A percentile compares a stretch with the other conserved stretches of the same genome.
Evolutionary conservation across 2,797 vertebrate species (phyloP).

Genomic region (Ibycter americanus): DNA sequence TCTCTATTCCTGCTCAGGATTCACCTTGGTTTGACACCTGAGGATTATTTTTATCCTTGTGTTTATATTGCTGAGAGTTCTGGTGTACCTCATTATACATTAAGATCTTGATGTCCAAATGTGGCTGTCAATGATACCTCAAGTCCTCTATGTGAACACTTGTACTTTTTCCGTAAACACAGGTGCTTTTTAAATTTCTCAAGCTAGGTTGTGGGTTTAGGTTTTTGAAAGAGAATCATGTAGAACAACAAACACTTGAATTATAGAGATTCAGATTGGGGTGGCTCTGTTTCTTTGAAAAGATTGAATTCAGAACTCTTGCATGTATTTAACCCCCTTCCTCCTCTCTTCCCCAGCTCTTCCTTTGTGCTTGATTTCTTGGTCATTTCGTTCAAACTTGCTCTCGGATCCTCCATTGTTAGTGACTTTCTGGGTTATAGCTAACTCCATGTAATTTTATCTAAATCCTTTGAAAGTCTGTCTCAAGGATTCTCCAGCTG

Average conservation of each 20-base stretch:
- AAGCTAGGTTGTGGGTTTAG: neutral
- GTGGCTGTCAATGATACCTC: neutral
- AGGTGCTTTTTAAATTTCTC: neutral
- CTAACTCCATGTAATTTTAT: neutral
- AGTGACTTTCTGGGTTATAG: neutral
- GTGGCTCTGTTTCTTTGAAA: neutral
- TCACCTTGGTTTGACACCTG: neutral
- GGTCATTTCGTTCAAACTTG: neutral
- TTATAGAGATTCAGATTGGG: neutral
- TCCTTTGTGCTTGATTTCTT: neutral
- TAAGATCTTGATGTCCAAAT: neutral
- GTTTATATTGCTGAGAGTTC: neutral
- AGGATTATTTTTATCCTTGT: neutral
- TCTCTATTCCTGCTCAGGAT: neutral
- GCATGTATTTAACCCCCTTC: neutral
- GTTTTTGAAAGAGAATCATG: neutral
- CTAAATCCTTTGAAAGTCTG: neutral
- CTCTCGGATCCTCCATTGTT: neutral
- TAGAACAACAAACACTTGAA: neutral
- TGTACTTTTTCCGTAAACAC: neutral
- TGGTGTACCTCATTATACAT: neutral
- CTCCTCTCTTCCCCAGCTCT: neutral
- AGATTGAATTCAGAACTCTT: neutral
- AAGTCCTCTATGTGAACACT: neutral
- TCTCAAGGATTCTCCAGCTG: neutral